Evolutionary conservation across 1,140 invertebrate genomes (phyloP).

Genomic region (Drosophila ananassae): DNA sequence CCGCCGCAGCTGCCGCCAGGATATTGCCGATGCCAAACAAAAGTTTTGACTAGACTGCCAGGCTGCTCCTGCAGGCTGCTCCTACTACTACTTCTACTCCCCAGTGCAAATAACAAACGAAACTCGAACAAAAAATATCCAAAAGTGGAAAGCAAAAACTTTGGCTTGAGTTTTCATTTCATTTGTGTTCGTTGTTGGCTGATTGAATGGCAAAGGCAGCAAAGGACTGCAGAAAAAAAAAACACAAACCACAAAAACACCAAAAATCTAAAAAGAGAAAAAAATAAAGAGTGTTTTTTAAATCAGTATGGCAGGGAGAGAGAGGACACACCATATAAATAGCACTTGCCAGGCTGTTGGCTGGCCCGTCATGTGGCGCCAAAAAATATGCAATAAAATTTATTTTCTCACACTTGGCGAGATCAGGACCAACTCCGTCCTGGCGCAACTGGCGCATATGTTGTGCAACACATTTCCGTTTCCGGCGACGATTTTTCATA

Average conservation of each 20-base stretch:
- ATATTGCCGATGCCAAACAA: conserved; percentile 77
- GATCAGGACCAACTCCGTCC: conserved; percentile 39
- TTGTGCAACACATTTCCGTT: conserved; percentile 80
- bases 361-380: conserved; percentile 68
- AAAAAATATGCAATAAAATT: conserved; percentile 81
- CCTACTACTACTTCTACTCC: not conserved
- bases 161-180: conserved; percentile 67
- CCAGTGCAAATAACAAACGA: conserved; percentile 39
- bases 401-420: conserved; percentile 54
- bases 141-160: conserved; percentile 36
- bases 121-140: conserved; percentile 1
- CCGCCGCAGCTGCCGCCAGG: conserved; percentile 48
- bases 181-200: conserved; percentile 51
- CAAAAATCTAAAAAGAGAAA: not conserved
- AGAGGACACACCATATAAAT: conserved; percentile 48
- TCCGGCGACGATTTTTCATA: conserved; percentile 61
- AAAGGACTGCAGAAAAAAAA: conserved; percentile 45
- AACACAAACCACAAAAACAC: conserved; percentile 13
- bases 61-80: conserved; percentile 34
- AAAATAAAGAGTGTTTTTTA: conserved; percentile 38
- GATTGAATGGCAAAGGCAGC: conserved; percentile 64
- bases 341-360: conserved; percentile 48
- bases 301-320: conserved; percentile 38
- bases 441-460: conserved; percentile 59
- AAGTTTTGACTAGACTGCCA: conserved; percentile 74